Conservation (phyloP, 2,888 invertebrate genomes). For the Eremobia ochroleuca region DNA sequence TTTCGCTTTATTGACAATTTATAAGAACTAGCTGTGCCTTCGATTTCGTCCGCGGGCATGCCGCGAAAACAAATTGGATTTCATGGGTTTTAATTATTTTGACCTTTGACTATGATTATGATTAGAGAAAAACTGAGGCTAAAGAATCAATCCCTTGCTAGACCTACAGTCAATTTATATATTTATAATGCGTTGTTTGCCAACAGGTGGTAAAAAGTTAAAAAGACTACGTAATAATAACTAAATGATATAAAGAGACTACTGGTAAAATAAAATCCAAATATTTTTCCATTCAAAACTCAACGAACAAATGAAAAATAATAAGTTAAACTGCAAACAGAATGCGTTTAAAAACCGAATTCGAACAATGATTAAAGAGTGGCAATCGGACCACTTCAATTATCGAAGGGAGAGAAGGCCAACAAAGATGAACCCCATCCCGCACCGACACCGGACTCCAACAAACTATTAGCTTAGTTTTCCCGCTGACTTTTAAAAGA, state of each 20-base stretch:
- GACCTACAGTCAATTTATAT: not conserved
- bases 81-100: too few relatives aligned
- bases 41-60: too few relatives aligned
- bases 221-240: not conserved
- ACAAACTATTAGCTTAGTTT: slow-evolving; percentile 77
- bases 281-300: not conserved
- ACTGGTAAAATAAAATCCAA: not conserved
- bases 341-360: slow-evolving; percentile 31
- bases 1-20: not conserved
- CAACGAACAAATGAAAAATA: not conserved
- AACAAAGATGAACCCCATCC: slow-evolving; percentile 46
- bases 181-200: too few relatives aligned
- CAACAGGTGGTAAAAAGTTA: not conserved
- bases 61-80: too few relatives aligned
- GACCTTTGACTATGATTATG: too few relatives aligned
- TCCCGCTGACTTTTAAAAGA: slow-evolving; percentile 67
- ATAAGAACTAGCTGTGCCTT: not conserved
- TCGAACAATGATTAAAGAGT: slow-evolving; percentile 64
- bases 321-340: not conserved
- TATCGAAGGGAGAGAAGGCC: slow-evolving; percentile 61
- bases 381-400: slow-evolving; percentile 73
- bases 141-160: not conserved
- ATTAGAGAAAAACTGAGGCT: not conserved
- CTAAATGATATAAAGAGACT: not conserved
- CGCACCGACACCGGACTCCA: slow-evolving; percentile 59